Percentiles rank a stretch among this genome's conserved stretches.
These are phyloP conservation scores for Entosphenus tridentatus DNA, from an alignment of 2,113 vertebrate species.

Conservation along the genomic window DNA sequence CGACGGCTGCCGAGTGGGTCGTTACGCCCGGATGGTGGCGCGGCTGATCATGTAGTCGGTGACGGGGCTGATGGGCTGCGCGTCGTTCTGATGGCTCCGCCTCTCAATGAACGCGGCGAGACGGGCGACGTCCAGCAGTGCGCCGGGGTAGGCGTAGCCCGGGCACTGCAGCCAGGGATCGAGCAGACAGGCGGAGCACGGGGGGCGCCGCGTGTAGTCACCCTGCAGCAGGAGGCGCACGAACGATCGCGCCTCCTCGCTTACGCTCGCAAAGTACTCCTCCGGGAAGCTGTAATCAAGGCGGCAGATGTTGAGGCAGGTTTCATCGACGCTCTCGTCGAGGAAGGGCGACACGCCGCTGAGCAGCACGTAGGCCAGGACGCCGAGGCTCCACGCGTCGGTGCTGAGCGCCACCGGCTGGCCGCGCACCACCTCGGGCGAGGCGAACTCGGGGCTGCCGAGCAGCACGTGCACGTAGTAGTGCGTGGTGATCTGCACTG, in stretches of 20 bases:
- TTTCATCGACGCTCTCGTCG: constrained; percentile 87
- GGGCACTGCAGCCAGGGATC: constrained; percentile 69
- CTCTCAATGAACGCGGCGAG: constrained; percentile 69
- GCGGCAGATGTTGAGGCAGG: constrained; percentile 77
- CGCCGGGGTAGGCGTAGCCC: constrained; percentile 56
- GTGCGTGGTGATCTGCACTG: constrained; percentile 63
- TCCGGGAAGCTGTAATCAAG: constrained; percentile 86
- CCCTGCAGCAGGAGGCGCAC: constrained; percentile 53
- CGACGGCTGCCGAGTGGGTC: too few species aligned
- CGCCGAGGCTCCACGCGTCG: constrained; percentile 75
- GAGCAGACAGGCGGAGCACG: constrained; percentile 55
- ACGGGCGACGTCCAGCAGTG: constrained; percentile 61
- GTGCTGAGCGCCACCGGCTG: constrained; percentile 58
- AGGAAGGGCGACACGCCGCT: constrained; percentile 87
- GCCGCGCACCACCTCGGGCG: constrained; percentile 81
- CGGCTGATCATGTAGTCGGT: constrained; percentile 17
- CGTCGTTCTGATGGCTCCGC: constrained; percentile 61
- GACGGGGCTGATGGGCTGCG: constrained; percentile 47
- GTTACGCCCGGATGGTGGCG: too few species aligned
- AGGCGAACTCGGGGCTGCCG: constrained; percentile 78
- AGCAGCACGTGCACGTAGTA: constrained; percentile 67
- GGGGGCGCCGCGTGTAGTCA: constrained; percentile 57
- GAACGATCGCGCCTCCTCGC: constrained; percentile 67
- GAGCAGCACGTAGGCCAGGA: constrained; percentile 67
- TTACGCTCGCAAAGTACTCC: constrained; percentile 59